phyloP scores from a whole-genome alignment of 2,888 invertebrate genomes.

The Netelia inedita region DNA sequence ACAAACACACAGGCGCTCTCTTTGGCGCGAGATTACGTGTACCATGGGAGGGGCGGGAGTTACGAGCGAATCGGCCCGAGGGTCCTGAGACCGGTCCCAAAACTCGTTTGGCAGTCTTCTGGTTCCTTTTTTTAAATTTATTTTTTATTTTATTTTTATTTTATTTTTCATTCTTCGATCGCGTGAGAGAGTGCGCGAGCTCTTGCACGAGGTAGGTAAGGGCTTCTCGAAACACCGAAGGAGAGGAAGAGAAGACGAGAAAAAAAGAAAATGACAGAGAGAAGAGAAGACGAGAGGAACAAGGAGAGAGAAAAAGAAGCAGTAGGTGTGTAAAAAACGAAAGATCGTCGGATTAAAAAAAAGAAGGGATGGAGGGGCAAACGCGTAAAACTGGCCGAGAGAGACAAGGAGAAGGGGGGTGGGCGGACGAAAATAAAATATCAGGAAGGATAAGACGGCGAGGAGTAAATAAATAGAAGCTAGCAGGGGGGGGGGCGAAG shows the following conservation, averaged over 20 bases:
- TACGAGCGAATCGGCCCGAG: conserved; percentile 41
- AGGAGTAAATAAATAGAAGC: conserved; percentile 43
- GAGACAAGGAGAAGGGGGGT: not conserved
- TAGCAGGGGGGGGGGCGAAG: conserved; percentile 1
- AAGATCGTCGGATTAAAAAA: conserved; percentile 48
- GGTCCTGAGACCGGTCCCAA: conserved; percentile 54
- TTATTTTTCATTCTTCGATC: conserved; percentile 57
- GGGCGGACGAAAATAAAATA: conserved; percentile 50
- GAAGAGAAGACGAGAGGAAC: conserved; percentile 29
- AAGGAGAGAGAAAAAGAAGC: conserved; percentile 37
- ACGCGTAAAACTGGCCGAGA: conserved; percentile 63
- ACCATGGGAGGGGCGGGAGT: conserved; percentile 14
- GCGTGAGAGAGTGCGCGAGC: conserved; percentile 65
- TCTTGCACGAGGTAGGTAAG: conserved; percentile 68
- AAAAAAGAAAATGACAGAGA: conserved; percentile 31
- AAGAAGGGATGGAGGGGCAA: conserved; percentile 50
- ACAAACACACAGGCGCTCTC: conserved; percentile 58
- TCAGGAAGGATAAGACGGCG: conserved; percentile 15
- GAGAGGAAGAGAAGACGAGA: conserved; percentile 28
- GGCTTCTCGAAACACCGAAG: conserved; percentile 58
- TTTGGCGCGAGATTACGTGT: conserved; percentile 60
- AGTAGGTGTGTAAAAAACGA: conserved; percentile 20
- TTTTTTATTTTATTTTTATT: conserved; percentile 26
- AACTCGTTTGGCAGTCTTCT: conserved; percentile 68
- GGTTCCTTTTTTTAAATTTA: conserved; percentile 10